phyloP scores from a whole-genome alignment of 2,797 vertebrate species.

The Girardinus metallicus region DNA sequence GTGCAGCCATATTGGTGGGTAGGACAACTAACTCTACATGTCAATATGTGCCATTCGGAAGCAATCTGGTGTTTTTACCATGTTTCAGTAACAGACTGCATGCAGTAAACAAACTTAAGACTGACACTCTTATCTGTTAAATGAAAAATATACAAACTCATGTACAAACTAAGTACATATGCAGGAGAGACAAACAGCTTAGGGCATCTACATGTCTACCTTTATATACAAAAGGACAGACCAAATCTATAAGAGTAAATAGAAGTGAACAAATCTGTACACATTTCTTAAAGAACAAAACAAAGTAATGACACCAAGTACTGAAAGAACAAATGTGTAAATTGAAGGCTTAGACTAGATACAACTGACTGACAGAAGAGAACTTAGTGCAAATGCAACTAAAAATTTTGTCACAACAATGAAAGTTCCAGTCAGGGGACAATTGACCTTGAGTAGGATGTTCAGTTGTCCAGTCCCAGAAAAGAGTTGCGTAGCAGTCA shows the following conservation, averaged over 20 bases:
- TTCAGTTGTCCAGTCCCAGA: too few relatives aligned
- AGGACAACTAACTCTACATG: constrained; percentile 30
- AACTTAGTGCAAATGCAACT: background rate
- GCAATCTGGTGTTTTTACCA: constrained; percentile 34
- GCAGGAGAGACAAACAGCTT: constrained; percentile 12
- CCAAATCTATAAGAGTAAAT: background rate
- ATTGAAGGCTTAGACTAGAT: background rate
- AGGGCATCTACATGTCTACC: constrained; percentile 58
- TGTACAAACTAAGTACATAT: background rate
- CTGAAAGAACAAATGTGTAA: background rate
- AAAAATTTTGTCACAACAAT: background rate
- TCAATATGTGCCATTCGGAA: constrained; percentile 34
- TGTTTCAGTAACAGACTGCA: constrained; percentile 34
- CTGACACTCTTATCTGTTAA: constrained; percentile 40
- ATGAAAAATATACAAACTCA: constrained; percentile 49
- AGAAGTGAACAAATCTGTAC: background rate
- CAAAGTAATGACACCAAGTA: background rate
- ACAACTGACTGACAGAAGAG: background rate
- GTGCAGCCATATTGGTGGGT: background rate
- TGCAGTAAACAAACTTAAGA: constrained; percentile 46
- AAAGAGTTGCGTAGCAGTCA: background rate
- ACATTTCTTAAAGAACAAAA: background rate
- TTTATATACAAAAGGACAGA: constrained; percentile 52
- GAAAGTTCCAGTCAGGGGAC: background rate
- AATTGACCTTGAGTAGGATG: background rate